These are phyloP conservation scores for Drosophila sproati DNA, from an alignment of 1,140 invertebrate species.

Conservation along the genomic window DNA sequence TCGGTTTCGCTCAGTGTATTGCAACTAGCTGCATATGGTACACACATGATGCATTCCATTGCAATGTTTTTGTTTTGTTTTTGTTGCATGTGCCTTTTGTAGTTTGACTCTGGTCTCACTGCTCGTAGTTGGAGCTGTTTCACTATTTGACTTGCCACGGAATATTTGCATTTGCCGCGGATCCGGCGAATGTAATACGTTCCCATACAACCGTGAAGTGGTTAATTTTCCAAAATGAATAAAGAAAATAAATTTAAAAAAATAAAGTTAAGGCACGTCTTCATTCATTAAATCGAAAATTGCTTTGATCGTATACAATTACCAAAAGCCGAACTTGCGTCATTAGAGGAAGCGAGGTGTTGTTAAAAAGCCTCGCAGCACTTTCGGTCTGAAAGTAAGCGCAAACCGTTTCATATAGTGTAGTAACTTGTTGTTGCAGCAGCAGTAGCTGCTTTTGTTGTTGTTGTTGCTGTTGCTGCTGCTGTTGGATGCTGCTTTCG, in stretches of 20 bases:
- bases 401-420: not conserved
- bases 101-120: constrained; percentile 29
- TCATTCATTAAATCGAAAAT: not conserved
- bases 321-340: not conserved
- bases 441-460: too few relatives aligned
- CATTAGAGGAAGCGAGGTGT: not conserved
- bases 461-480: not conserved
- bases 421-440: not conserved
- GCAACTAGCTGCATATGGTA: constrained; percentile 65
- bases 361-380: not conserved
- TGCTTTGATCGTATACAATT: not conserved
- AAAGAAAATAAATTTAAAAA: too few relatives aligned
- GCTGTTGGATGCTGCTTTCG: constrained; percentile 43
- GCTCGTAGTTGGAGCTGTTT: constrained; percentile 21
- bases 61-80: constrained; percentile 29
- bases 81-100: constrained; percentile 42
- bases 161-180: too few relatives aligned
- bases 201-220: not conserved
- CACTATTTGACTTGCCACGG: constrained; percentile 2
- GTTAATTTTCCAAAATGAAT: too few relatives aligned
- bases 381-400: not conserved
- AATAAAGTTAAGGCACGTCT: not conserved
- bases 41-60: constrained; percentile 69
- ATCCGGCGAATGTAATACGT: too few relatives aligned
- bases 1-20: constrained; percentile 38